These are phyloP conservation scores for Anoplolepis gracilipes DNA, from an alignment of 1,140 invertebrate species.

Conservation along the genomic window DNA sequence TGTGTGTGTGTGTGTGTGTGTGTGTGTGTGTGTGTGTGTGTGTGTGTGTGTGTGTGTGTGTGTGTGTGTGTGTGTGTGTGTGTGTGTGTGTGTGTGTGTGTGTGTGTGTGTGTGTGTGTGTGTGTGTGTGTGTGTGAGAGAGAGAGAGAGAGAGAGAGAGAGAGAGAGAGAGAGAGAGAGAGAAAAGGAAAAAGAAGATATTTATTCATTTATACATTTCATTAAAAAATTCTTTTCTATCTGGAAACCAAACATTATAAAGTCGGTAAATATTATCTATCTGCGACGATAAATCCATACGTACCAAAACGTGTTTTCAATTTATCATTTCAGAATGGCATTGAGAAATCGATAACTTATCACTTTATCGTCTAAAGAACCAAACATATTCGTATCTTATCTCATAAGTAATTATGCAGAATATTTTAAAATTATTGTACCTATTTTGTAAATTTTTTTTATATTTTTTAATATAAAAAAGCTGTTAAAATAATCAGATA, in stretches of 20 bases:
- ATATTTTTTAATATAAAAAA: not conserved
- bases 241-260: not conserved
- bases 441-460: not conserved
- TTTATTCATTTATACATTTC: too few species aligned
- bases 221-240: not conserved
- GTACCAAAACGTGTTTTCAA: not conserved
- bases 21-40: too few species aligned
- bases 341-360: slow-evolving; percentile 46
- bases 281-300: slow-evolving; percentile 5
- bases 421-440: not conserved
- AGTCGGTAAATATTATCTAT: not conserved
- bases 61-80: too few species aligned
- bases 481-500: not conserved
- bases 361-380: not conserved
- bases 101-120: too few species aligned
- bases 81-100: too few species aligned
- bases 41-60: too few species aligned
- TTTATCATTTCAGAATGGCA: slow-evolving; percentile 27
- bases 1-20: too few species aligned
- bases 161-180: too few species aligned
- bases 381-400: not conserved
- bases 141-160: too few species aligned
- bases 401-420: not conserved
- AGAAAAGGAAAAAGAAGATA: not conserved
- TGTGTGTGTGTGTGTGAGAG: too few species aligned